A percentile compares a stretch with the other conserved stretches of the same genome.
These are phyloP conservation scores for Willisornis vidua DNA, from an alignment of 2,113 vertebrate genomes.

Conservation along the genomic window DNA sequence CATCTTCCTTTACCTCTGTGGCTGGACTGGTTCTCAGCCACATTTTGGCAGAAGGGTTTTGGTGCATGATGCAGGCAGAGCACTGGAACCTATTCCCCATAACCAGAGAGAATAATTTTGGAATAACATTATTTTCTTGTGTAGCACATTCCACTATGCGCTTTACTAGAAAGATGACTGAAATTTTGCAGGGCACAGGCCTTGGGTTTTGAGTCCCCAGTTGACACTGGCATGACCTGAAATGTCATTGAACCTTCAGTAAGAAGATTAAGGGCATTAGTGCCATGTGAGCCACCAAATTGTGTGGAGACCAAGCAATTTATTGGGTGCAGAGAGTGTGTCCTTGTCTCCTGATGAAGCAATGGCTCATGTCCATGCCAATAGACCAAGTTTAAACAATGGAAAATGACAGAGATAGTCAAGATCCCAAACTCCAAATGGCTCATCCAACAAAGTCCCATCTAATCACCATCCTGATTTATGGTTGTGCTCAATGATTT, in stretches of 20 bases:
- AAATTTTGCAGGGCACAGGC: not conserved
- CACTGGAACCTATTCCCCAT: not conserved
- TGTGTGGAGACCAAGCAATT: not conserved
- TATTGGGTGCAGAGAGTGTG: not conserved
- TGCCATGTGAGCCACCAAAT: not conserved
- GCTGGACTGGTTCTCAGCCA: not conserved
- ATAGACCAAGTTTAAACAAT: not conserved
- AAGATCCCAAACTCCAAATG: not conserved
- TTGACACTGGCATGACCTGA: not conserved
- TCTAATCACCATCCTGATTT: not conserved
- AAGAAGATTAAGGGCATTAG: not conserved
- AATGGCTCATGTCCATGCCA: not conserved
- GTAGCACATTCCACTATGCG: not conserved
- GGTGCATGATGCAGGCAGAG: not conserved
- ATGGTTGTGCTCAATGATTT: not conserved
- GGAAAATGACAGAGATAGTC: not conserved
- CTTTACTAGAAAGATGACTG: not conserved
- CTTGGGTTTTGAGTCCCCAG: not conserved
- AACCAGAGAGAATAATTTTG: not conserved
- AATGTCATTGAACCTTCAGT: not conserved
- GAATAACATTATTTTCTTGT: not conserved
- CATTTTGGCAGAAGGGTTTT: not conserved
- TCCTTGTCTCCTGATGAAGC: not conserved
- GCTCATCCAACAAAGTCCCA: rapidly evolving
- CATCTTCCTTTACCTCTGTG: rapidly evolving